Percentiles rank a stretch among this genome's conserved stretches.
Evolutionary conservation across 2,113 vertebrate species (phyloP).

Genomic region (Riparia riparia): DNA sequence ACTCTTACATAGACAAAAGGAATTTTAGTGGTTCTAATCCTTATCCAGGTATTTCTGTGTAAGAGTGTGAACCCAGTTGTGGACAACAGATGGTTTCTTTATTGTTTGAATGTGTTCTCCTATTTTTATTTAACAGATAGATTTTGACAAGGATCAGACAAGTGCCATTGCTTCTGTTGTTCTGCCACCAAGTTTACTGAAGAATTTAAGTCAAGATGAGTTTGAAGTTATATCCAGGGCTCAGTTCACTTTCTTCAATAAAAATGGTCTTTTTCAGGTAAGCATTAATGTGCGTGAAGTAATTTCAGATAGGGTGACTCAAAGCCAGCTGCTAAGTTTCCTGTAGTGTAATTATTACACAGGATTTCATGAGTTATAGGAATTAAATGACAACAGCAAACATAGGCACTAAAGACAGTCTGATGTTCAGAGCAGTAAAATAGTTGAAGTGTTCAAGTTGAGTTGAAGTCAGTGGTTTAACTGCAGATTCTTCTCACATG

Average conservation of each 20-base stretch:
- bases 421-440: not conserved
- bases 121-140: slow-evolving; percentile 79
- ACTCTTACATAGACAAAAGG: not conserved
- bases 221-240: slow-evolving; percentile 82
- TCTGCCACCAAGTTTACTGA: slow-evolving; percentile 86
- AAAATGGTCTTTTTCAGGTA: slow-evolving; percentile 90
- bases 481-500: not conserved
- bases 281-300: not conserved
- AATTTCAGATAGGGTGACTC: not conserved
- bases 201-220: slow-evolving; percentile 77
- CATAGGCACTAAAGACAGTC: not conserved
- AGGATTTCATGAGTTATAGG: not conserved
- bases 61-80: not conserved
- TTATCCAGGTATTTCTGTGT: not conserved
- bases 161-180: slow-evolving; percentile 84
- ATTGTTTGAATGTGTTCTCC: not conserved
- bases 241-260: slow-evolving; percentile 96
- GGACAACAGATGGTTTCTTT: not conserved
- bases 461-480: not conserved
- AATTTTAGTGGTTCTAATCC: not conserved
- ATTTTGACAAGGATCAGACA: slow-evolving; percentile 79
- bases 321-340: not conserved
- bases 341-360: not conserved
- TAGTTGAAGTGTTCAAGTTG: not conserved
- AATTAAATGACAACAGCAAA: not conserved